Evolutionary conservation across 2,888 invertebrate species (phyloP), one percentile per base, ranked within the genome.

Genomic region (Amaurobius ferox): DNA sequence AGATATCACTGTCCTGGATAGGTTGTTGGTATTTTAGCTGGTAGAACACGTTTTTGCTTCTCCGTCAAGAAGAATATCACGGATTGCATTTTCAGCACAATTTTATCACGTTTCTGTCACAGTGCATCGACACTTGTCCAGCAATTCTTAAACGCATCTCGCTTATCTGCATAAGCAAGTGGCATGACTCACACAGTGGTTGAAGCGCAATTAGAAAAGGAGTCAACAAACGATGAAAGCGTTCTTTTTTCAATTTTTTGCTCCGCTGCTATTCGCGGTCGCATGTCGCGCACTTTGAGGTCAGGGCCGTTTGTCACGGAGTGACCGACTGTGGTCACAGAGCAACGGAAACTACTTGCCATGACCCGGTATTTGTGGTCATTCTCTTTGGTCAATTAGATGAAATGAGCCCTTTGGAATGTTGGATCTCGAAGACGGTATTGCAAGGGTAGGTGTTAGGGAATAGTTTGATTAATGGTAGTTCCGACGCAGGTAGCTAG

Each of bases 241-340:
- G 13, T 32, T 66, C 19, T 66, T 19, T 55, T 23, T 55, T 23
- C 23, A 23, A 23, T 44, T 23, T 16, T 44, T 5, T 19, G 30
- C 30, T 64, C 35, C 19, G 66, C n/a, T 30, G 32, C 19, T 66
- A 32, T 66, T 35, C 32, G 32, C 64, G 35, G 66, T 66, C 68
- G 68, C 48, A 55, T 78, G 68, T 78, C 68, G 39, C 30, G 32
- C 55, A 61, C 55, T 78, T 70, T 61, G 78, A 78, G 77, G 77
- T 67, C 67, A 77, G 39, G 77, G 48, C 44, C 48, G 35, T 68
- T 78, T 35, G 61, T 61, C 55, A 39, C 39, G 78, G 78, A n/a
- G 44, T 29, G 30, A 44, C 74, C n/a, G 44, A 55, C 55, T 55
- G 55, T 55, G 55, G 55, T 55, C 55, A n/a, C 23, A 11, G 3